Conservation (phyloP, 92 coral and sea anemone genomes). For the Scolanthus callimorphus region DNA sequence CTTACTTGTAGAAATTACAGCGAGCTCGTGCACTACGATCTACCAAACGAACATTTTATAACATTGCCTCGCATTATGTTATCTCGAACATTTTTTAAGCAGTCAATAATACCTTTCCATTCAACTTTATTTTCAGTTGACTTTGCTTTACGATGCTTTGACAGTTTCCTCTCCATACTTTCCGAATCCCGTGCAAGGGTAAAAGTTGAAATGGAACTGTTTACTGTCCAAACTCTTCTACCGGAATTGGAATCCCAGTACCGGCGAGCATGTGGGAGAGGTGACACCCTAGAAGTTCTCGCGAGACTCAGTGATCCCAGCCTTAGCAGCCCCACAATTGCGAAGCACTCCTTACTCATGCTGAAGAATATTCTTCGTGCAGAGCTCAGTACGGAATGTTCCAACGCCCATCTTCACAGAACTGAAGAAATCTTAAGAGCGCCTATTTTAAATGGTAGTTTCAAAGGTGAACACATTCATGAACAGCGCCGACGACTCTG, state of each 20-base stretch:
- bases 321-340: constrained; percentile 19
- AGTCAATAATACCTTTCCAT: no score
- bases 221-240: constrained; percentile 5
- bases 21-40: no score
- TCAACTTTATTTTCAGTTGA: no score
- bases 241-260: constrained; percentile 6
- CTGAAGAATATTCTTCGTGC: neutral
- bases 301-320: constrained; percentile 10
- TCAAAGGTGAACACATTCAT: neutral
- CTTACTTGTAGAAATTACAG: no score
- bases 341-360: constrained; percentile 1
- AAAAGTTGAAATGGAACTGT: constrained; percentile 3
- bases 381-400: constrained; percentile 4
- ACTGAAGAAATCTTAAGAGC: constrained; percentile 4
- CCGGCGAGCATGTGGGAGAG: neutral
- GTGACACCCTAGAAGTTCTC: constrained; percentile 16
- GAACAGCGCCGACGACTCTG: constrained; percentile 12
- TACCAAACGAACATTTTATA: no score
- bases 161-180: neutral
- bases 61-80: no score
- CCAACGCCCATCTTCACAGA: constrained; percentile 8
- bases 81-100: no score
- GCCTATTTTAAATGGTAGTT: constrained; percentile 22
- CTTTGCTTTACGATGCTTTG: no score
- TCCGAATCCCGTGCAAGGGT: neutral